Conservation (phyloP, 2,113 vertebrate genomes). For the Heteronetta atricapilla region DNA sequence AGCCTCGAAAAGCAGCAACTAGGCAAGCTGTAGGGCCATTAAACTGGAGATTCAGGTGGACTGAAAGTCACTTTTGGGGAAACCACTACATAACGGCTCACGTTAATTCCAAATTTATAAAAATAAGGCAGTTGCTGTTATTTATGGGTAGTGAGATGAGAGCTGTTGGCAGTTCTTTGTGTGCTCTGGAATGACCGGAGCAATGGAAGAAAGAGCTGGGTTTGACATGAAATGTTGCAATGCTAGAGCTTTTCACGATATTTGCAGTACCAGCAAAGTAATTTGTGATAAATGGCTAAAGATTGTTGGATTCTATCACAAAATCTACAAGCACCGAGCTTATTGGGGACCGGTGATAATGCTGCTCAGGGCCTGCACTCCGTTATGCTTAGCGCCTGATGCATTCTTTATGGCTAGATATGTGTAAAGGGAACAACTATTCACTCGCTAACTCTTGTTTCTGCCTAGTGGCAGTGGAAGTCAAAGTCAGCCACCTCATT, state of each 20-base stretch:
- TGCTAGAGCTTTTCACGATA: slow-evolving; percentile 20
- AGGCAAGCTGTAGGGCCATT: not conserved
- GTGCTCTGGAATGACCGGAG: slow-evolving; percentile 33
- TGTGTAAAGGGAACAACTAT: not conserved
- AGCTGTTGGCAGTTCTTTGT: slow-evolving; percentile 68
- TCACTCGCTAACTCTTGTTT: slow-evolving; percentile 52
- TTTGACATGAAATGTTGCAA: slow-evolving; percentile 51
- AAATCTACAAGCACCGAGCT: slow-evolving; percentile 43
- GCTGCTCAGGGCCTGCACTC: slow-evolving; percentile 23
- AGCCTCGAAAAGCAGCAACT: not conserved
- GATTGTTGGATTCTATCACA: slow-evolving; percentile 46
- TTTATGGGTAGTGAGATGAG: slow-evolving; percentile 54
- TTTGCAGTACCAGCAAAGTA: slow-evolving; percentile 1
- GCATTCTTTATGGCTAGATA: slow-evolving; percentile 24
- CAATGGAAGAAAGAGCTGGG: slow-evolving; percentile 9
- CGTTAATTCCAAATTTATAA: slow-evolving; percentile 44
- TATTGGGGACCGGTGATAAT: slow-evolving; percentile 24
- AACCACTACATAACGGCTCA: not conserved
- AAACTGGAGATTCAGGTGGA: slow-evolving; percentile 17
- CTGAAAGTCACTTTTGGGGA: not conserved
- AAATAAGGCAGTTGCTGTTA: slow-evolving; percentile 56
- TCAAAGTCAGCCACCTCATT: not conserved
- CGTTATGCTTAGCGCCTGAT: slow-evolving; percentile 30
- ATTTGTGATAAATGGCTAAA: slow-evolving; percentile 56
- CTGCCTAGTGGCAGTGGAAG: slow-evolving; percentile 26